Base-by-base conservation (phyloP, 1,140 invertebrate species). In the Heliconius nattereri region DNA sequence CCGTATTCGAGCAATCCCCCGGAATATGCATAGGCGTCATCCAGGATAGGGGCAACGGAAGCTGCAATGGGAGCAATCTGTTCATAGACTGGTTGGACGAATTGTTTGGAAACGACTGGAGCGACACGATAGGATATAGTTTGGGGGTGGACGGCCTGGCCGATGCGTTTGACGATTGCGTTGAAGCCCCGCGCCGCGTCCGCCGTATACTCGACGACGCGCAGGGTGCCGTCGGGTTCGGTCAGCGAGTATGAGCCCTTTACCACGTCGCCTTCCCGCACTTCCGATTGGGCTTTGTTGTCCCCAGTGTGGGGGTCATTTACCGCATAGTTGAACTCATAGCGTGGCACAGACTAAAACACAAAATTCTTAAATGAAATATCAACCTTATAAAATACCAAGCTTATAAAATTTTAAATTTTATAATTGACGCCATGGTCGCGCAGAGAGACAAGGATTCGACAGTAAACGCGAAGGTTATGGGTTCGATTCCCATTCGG, bases 241-340 rank as follows among this genome's bases (percentile, higher is more conserved):
- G 95, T 91, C 1, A 96, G 85, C 8, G 95, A 95, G 87, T 96
- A 96, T 8, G 90, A 92, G 52, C 95, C 95, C 82, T 94, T 95
- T 13, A 95, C 95, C 35, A 92, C 89, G 80, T 91, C 95, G 85
- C 96, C 96, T 76, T 96, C 95, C 54, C 96, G 92, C 35, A 95
- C 92, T 84, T 96, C 96, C 71, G 95, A 93, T 84, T 96, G 96
- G 2, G 95, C 94, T 81, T 96, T 96, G 84, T 95, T 95, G 86
- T 96, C 96, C 29, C 96, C 96, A 13, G 96, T 96, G 75, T 95
- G 89, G 29, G 95, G 95, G 83, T 96, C 96, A 82, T 95, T 95
- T 20, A 96, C 95, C 1, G 96, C 96, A 83, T 96, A 96, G 84
- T 96, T 96, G 88, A 96, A 96, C 82, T 94, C 92, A 90, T 96